A percentile compares a stretch with the other conserved stretches of the same genome.
Evolutionary conservation across 2,888 invertebrate species (phyloP).

Genomic region (Apotomis capreana): DNA sequence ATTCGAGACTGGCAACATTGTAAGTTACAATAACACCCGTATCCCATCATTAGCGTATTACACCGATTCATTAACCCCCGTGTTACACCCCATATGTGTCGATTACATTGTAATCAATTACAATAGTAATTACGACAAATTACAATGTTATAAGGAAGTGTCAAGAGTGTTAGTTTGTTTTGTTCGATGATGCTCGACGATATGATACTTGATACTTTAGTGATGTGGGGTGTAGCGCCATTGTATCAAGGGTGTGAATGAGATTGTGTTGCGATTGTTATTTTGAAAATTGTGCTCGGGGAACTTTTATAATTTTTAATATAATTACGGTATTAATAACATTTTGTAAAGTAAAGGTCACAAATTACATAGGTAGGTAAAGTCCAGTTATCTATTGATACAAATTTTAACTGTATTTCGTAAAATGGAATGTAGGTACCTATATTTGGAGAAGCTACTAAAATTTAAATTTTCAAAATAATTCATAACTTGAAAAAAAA

Average conservation of each 20-base stretch:
- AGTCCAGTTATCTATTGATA: not conserved
- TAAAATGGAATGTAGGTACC: too few species aligned
- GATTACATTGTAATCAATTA: conserved; percentile 28
- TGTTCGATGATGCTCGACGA: conserved; percentile 19
- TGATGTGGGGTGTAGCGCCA: conserved; percentile 9
- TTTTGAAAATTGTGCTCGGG: conserved; percentile 2
- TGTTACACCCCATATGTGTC: conserved; percentile 19
- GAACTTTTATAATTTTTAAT: not conserved
- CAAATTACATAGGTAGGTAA: not conserved
- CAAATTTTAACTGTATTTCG: too few species aligned
- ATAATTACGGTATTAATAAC: not conserved
- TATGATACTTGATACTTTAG: conserved; percentile 20
- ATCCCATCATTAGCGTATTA: conserved; percentile 13
- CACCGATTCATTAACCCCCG: conserved; percentile 3
- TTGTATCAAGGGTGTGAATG: conserved; percentile 26
- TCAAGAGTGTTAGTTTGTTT: conserved; percentile 23
- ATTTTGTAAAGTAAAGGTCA: not conserved
- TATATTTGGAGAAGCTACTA: too few species aligned
- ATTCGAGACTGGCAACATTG: conserved; percentile 20
- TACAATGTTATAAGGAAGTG: conserved; percentile 30
- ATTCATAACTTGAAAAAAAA: too few species aligned
- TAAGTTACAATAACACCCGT: conserved; percentile 20
- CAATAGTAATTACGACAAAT: conserved; percentile 26
- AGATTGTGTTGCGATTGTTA: conserved; percentile 20
- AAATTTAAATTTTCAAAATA: too few species aligned